These are phyloP conservation scores for Syritta pipiens DNA, from an alignment of 2,888 invertebrate genomes.

Conservation along the genomic window DNA sequence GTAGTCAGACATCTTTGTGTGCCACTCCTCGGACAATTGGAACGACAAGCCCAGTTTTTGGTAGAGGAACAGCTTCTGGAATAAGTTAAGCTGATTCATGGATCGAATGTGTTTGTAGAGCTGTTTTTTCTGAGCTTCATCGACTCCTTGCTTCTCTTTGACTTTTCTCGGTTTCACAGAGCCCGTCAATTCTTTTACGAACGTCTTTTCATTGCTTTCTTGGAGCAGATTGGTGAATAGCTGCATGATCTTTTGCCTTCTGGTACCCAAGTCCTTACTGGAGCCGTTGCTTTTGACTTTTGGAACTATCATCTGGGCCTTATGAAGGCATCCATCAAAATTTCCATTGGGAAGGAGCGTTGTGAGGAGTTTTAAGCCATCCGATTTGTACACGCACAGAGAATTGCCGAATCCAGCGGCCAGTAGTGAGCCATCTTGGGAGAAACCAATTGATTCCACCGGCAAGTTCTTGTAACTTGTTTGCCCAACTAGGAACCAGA, in stretches of 20 bases:
- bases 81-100: constrained; percentile 75
- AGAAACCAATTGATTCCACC: constrained; percentile 83
- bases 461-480: constrained; percentile 83
- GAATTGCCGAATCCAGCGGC: constrained; percentile 85
- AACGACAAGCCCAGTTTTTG: constrained; percentile 75
- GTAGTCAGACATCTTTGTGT: constrained; percentile 71
- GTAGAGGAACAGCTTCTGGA: constrained; percentile 76
- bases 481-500: constrained; percentile 84
- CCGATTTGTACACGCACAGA: constrained; percentile 86
- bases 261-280: constrained; percentile 67
- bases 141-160: constrained; percentile 33
- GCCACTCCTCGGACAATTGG: constrained; percentile 70
- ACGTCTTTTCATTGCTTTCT: constrained; percentile 73
- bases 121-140: constrained; percentile 68
- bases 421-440: constrained; percentile 87
- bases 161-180: constrained; percentile 62
- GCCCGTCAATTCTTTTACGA: constrained; percentile 72
- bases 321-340: constrained; percentile 75
- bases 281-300: constrained; percentile 71
- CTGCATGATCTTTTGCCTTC: constrained; percentile 73
- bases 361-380: constrained; percentile 81
- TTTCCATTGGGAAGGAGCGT: constrained; percentile 79
- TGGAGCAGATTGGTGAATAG: constrained; percentile 74
- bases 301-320: constrained; percentile 74
- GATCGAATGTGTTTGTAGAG: constrained; percentile 74